A percentile compares a stretch with the other conserved stretches of the same genome.
Evolutionary conservation across 2,797 vertebrate genomes (phyloP).

Genomic region (Coilia nasus): DNA sequence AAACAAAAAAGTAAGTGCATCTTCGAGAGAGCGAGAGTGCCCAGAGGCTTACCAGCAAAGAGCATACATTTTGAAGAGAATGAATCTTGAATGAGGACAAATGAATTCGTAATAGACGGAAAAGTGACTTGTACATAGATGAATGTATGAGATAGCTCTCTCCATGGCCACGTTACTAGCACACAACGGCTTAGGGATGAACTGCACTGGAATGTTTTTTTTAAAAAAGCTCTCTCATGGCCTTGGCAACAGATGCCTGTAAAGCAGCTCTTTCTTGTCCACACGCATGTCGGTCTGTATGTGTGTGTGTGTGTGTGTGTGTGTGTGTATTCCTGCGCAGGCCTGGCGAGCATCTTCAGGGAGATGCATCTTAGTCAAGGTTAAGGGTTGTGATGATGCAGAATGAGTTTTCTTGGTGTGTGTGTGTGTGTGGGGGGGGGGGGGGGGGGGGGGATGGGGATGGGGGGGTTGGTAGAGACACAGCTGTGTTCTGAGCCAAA

Average conservation of each 20-base stretch:
- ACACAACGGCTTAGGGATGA: neutral
- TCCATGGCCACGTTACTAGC: neutral
- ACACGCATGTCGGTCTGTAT: no score
- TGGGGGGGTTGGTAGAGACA: neutral
- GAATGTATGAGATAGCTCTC: conserved; percentile 10
- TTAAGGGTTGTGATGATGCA: conserved; percentile 6
- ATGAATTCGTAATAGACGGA: conserved; percentile 30
- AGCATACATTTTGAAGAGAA: conserved; percentile 15
- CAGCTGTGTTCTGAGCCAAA: neutral
- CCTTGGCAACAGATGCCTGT: neutral
- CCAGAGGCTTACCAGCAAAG: neutral
- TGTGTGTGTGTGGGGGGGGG: neutral
- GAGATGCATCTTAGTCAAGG: neutral
- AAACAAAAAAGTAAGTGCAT: neutral
- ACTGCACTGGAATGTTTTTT: conserved; percentile 24
- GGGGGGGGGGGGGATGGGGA: neutral
- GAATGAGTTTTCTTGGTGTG: neutral
- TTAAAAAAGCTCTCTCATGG: neutral
- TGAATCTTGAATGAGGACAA: conserved; percentile 32
- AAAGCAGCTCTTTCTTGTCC: neutral
- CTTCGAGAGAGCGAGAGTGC: neutral
- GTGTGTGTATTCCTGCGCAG: neutral
- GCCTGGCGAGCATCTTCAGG: neutral
- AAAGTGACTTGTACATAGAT: conserved; percentile 20
- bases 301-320: no score